phyloP scores from a whole-genome alignment of 1,140 invertebrate genomes.

The Geopemphigus sp. region DNA sequence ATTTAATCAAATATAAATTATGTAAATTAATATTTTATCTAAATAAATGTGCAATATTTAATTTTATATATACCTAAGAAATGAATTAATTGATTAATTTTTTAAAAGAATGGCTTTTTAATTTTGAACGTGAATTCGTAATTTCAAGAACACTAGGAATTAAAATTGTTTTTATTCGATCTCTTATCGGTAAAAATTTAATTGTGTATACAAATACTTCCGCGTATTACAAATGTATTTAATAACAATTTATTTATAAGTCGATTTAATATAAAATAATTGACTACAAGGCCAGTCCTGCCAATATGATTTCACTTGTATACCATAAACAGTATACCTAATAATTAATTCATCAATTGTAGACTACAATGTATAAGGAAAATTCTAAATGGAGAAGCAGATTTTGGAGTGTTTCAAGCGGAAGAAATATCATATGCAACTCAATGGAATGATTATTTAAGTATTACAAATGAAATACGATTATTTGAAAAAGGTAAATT shows the following conservation, averaged over 20 bases:
- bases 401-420: constrained; percentile 77
- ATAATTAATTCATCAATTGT: constrained; percentile 37
- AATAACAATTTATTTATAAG: not conserved
- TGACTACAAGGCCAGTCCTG: not conserved
- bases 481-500: constrained; percentile 54
- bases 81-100: not conserved
- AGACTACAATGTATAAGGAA: constrained; percentile 74
- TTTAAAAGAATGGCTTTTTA: not conserved
- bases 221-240: not conserved
- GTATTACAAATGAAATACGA: constrained; percentile 69
- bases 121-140: not conserved
- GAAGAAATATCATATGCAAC: constrained; percentile 65
- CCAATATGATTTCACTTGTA: no score
- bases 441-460: constrained; percentile 67
- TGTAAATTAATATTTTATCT: no score
- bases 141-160: not conserved
- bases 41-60: no score
- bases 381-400: constrained; percentile 70
- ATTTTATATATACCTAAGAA: no score
- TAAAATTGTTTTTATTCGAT: not conserved
- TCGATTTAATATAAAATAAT: not conserved
- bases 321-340: no score
- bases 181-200: not conserved
- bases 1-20: not conserved
- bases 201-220: not conserved